A percentile compares a stretch with the other conserved stretches of the same genome.
Conservation (phyloP, 2,113 vertebrate genomes). For the Uropsilus gracilis region DNA sequence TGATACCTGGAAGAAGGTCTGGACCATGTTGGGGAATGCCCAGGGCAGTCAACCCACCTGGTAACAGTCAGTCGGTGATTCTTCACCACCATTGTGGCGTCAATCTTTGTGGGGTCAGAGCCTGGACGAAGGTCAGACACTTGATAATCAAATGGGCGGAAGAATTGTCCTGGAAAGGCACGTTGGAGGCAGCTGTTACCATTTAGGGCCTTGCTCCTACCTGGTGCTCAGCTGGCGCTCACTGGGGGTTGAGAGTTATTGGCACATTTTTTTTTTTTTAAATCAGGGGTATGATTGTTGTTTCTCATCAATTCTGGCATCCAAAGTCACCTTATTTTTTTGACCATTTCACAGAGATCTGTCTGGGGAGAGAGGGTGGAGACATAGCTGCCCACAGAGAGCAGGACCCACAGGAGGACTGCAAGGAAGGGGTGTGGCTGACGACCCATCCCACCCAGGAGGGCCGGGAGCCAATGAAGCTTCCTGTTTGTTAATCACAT, state of each 20-base stretch:
- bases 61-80: constrained; percentile 88
- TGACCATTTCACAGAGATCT: background rate
- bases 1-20: background rate
- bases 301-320: background rate
- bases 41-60: constrained; percentile 83
- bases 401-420: background rate
- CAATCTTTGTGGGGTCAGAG: constrained; percentile 86
- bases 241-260: background rate
- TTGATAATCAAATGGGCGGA: constrained; percentile 88
- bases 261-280: background rate
- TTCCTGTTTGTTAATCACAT: background rate
- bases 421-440: background rate
- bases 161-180: constrained; percentile 90
- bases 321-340: background rate
- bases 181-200: background rate
- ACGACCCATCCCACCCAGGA: background rate
- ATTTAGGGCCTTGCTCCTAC: background rate
- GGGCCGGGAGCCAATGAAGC: background rate
- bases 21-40: accelerated
- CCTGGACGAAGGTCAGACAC: constrained; percentile 86
- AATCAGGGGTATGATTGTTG: background rate
- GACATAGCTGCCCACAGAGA: background rate
- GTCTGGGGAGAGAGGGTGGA: background rate
- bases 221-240: background rate
- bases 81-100: constrained; percentile 91